A percentile compares a stretch with the other conserved stretches of the same genome.
These are phyloP conservation scores for Phoxinus phoxinus DNA, from an alignment of 2,113 vertebrate genomes.

Conservation along the genomic window DNA sequence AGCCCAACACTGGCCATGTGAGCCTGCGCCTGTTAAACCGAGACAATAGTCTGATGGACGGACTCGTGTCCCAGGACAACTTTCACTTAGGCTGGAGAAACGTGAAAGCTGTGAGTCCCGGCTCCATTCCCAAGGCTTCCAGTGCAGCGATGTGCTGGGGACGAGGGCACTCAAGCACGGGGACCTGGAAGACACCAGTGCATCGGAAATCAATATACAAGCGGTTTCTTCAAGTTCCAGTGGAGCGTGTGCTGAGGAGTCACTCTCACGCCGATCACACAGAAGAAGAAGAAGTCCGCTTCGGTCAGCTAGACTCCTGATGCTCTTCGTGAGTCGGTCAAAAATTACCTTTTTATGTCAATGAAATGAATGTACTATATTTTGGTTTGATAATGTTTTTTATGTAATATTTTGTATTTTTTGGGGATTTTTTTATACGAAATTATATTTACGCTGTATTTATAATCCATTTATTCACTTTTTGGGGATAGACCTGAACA, in stretches of 20 bases:
- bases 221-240: slow-evolving; percentile 26
- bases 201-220: slow-evolving; percentile 57
- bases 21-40: slow-evolving; percentile 67
- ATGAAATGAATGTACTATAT: too few species aligned
- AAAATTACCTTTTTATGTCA: too few species aligned
- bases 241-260: slow-evolving; percentile 28
- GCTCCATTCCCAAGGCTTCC: slow-evolving; percentile 16
- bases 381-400: too few species aligned
- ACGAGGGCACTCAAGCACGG: slow-evolving; percentile 42
- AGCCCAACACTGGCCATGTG: slow-evolving; percentile 64
- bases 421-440: too few species aligned
- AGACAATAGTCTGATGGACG: slow-evolving; percentile 67
- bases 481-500: too few species aligned
- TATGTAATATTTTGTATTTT: too few species aligned
- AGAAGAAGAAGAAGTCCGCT: not conserved
- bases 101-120: not conserved
- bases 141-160: not conserved
- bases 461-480: too few species aligned
- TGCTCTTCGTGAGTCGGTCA: too few species aligned
- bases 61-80: slow-evolving; percentile 55
- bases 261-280: not conserved
- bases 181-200: slow-evolving; percentile 39
- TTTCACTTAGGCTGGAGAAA: slow-evolving; percentile 53
- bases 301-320: too few species aligned
- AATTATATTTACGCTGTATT: too few species aligned